Evolutionary conservation across 1,140 invertebrate genomes (phyloP).

Genomic region (Penaeus indicus): DNA sequence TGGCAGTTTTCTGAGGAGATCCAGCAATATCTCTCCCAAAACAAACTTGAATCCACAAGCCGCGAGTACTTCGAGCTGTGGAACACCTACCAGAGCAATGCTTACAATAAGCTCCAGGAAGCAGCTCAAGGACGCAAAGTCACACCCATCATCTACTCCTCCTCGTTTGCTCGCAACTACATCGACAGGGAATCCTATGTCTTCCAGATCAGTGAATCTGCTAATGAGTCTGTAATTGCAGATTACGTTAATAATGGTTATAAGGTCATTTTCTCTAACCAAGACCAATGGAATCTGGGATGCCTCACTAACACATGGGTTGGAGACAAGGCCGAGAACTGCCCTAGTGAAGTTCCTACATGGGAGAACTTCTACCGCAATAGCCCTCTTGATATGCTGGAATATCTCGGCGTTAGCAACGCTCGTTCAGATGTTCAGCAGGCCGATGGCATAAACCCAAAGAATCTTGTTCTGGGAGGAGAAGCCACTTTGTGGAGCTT

Average conservation of each 20-base stretch:
- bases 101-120: slow-evolving; percentile 46
- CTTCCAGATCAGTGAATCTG: slow-evolving; percentile 73
- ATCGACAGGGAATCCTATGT: slow-evolving; percentile 75
- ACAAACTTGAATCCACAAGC: slow-evolving; percentile 35
- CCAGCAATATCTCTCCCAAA: slow-evolving; percentile 73
- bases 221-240: slow-evolving; percentile 75
- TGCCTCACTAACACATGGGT: slow-evolving; percentile 87
- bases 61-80: slow-evolving; percentile 59
- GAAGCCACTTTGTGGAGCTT: slow-evolving; percentile 85
- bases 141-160: slow-evolving; percentile 80
- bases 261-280: slow-evolving; percentile 84
- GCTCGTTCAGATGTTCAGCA: slow-evolving; percentile 63
- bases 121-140: slow-evolving; percentile 18
- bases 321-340: slow-evolving; percentile 70
- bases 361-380: slow-evolving; percentile 90
- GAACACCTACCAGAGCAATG: slow-evolving; percentile 55
- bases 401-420: slow-evolving; percentile 66
- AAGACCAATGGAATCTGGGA: slow-evolving; percentile 86
- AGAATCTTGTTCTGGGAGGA: slow-evolving; percentile 75
- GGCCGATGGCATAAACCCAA: background rate
- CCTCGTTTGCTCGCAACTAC: slow-evolving; percentile 79
- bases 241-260: slow-evolving; percentile 80
- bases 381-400: slow-evolving; percentile 75
- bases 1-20: slow-evolving; percentile 82
- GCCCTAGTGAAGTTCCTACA: slow-evolving; percentile 20